A percentile compares a stretch with the other conserved stretches of the same genome.
These are phyloP conservation scores for Neopelma chrysocephalum DNA, from an alignment of 2,797 vertebrate genomes.

Conservation along the genomic window DNA sequence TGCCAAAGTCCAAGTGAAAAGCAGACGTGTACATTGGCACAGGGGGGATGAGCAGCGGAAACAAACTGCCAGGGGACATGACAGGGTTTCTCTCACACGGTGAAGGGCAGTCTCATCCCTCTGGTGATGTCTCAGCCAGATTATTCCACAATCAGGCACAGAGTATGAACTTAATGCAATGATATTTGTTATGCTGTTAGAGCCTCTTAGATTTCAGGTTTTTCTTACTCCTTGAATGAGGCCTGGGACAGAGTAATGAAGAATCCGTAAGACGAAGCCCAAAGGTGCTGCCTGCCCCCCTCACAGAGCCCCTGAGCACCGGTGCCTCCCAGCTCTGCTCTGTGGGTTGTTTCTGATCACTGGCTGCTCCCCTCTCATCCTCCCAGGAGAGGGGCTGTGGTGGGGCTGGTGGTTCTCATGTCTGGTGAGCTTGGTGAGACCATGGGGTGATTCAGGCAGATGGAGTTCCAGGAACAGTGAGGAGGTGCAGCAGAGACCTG, in stretches of 20 bases:
- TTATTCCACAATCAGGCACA: background rate
- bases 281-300: background rate
- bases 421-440: background rate
- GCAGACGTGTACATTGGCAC: fast-evolving
- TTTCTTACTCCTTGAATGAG: background rate
- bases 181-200: background rate
- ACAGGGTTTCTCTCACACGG: fast-evolving
- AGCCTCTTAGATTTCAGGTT: background rate
- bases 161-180: background rate
- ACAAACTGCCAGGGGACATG: background rate
- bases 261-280: background rate
- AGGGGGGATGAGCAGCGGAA: background rate
- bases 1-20: background rate
- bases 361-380: background rate
- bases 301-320: background rate
- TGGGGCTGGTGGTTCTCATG: background rate
- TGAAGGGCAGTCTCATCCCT: background rate
- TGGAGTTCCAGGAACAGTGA: background rate
- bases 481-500: background rate
- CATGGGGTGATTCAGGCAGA: background rate
- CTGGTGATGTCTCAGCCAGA: background rate
- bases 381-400: background rate
- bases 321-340: background rate
- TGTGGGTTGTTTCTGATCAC: fast-evolving
- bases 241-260: background rate